A percentile compares a stretch with the other conserved stretches of the same genome.
Conservation (phyloP, 2,888 invertebrate species). For the Pecten maximus region DNA sequence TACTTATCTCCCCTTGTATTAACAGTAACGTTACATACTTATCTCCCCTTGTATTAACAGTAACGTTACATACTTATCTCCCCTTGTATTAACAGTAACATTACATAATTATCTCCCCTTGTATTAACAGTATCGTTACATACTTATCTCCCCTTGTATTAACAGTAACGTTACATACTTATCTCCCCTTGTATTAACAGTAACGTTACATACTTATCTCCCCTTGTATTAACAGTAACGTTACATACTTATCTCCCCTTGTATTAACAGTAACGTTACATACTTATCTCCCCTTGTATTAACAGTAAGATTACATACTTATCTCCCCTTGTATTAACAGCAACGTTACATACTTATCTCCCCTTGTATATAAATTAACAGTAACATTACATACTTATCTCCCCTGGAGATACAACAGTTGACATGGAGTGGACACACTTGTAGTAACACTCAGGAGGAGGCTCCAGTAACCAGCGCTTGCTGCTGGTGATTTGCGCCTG, state of each 20-base stretch:
- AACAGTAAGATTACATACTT: neutral
- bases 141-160: neutral
- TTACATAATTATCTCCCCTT: neutral
- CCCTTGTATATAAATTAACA: neutral
- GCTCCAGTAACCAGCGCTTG: conserved; percentile 94
- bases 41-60: neutral
- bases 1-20: neutral
- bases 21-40: neutral
- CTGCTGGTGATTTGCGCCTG: conserved; percentile 95
- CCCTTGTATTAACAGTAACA: conserved; percentile 83
- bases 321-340: neutral
- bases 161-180: neutral
- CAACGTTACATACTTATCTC: neutral
- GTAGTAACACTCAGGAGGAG: conserved; percentile 95
- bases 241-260: too few species aligned
- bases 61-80: conserved; percentile 90
- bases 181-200: too few species aligned
- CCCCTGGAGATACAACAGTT: conserved; percentile 91
- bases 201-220: neutral
- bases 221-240: neutral
- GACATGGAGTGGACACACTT: conserved; percentile 87
- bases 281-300: too few species aligned
- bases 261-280: too few species aligned
- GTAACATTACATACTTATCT: conserved; percentile 89
- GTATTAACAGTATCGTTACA: too few species aligned